Evolutionary conservation across 2,888 invertebrate genomes (phyloP).

Genomic region (Enchytraeus crypticus): DNA sequence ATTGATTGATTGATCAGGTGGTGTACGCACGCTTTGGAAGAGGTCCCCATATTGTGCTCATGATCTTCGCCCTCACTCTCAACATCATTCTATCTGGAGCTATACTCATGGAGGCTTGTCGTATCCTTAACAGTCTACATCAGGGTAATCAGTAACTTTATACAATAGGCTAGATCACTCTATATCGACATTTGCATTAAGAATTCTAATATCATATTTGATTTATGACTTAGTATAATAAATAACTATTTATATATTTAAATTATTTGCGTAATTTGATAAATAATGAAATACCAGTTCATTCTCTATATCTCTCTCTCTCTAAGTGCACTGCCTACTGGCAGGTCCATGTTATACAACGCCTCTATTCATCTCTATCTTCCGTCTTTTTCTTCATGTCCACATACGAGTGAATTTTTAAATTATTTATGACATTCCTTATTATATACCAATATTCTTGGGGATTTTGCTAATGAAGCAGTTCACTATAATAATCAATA

Average conservation of each 20-base stretch:
- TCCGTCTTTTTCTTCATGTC: no score
- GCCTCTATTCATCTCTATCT: no score
- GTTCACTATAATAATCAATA: no score
- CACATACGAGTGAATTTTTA: no score
- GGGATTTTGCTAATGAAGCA: no score
- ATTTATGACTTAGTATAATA: not conserved
- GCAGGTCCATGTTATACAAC: no score
- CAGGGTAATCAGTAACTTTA: not conserved
- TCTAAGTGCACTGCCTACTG: no score
- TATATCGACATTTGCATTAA: not conserved
- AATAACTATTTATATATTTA: not conserved
- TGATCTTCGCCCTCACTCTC: slow-evolving; percentile 24
- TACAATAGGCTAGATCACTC: not conserved
- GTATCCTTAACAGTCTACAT: slow-evolving; percentile 12
- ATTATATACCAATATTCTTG: no score
- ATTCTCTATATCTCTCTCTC: no score
- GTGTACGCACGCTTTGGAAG: slow-evolving; percentile 23
- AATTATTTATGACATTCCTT: no score
- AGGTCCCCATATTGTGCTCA: slow-evolving; percentile 21
- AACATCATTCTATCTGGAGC: slow-evolving; percentile 26
- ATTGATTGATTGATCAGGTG: no score
- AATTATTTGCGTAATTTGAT: not conserved
- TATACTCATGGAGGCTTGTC: slow-evolving; percentile 22
- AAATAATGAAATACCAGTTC: not conserved
- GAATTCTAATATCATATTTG: not conserved